phyloP scores from a whole-genome alignment of 2,888 invertebrate species.

The Thera britannica region DNA sequence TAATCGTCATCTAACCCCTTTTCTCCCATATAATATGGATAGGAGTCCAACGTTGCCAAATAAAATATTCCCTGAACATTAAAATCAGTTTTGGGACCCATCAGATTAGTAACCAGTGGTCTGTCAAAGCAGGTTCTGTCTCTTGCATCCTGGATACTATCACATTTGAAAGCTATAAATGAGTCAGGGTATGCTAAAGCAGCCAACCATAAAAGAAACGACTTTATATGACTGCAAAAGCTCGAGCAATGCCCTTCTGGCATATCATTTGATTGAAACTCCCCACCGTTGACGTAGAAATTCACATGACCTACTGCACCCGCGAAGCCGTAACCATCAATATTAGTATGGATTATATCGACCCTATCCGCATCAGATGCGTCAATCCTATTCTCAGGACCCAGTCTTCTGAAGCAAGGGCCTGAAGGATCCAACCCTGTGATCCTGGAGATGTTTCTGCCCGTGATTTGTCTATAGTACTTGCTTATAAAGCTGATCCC shows the following conservation, averaged over 20 bases:
- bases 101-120: slow-evolving; percentile 42
- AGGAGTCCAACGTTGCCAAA: slow-evolving; percentile 44
- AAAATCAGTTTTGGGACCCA: slow-evolving; percentile 43
- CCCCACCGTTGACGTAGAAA: slow-evolving; percentile 53
- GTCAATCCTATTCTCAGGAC: slow-evolving; percentile 45
- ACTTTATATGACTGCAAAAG: slow-evolving; percentile 45
- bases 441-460: slow-evolving; percentile 42
- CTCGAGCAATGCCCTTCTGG: slow-evolving; percentile 36
- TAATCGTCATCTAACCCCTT: slow-evolving; percentile 52
- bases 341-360: slow-evolving; percentile 45
- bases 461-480: slow-evolving; percentile 41
- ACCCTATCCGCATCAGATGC: slow-evolving; percentile 47
- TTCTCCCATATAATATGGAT: slow-evolving; percentile 53
- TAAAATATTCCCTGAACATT: slow-evolving; percentile 53
- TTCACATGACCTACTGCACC: slow-evolving; percentile 47
- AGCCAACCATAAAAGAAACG: slow-evolving; percentile 42
- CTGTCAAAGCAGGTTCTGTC: slow-evolving; percentile 45
- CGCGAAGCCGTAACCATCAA: slow-evolving; percentile 44
- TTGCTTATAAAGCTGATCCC: slow-evolving; percentile 45
- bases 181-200: slow-evolving; percentile 42
- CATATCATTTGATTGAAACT: slow-evolving; percentile 42
- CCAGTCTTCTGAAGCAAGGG: slow-evolving; percentile 45
- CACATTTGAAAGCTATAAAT: slow-evolving; percentile 49
- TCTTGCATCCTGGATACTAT: slow-evolving; percentile 47
- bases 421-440: slow-evolving; percentile 46